A percentile compares a stretch with the other conserved stretches of the same genome.
phyloP scores from a whole-genome alignment of 2,888 invertebrate genomes.

The Acanthosepion pharaonis region DNA sequence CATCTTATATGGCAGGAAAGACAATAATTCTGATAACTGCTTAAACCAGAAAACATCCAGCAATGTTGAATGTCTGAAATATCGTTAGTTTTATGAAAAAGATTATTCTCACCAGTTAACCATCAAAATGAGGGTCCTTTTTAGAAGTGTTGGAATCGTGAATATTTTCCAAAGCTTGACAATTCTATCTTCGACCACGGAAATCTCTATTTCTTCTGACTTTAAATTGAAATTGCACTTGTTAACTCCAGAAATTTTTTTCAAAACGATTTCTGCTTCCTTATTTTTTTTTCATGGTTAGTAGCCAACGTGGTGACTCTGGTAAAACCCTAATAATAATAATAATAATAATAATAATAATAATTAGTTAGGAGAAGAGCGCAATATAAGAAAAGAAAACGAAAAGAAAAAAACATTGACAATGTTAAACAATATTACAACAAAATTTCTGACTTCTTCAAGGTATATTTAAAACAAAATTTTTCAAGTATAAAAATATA shows the following conservation, averaged over 20 bases:
- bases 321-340: not conserved
- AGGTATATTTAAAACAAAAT: too few relatives aligned
- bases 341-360: not conserved
- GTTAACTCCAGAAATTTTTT: not conserved
- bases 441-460: too few relatives aligned
- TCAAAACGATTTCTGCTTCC: not conserved
- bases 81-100: not conserved
- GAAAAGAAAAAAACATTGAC: too few relatives aligned
- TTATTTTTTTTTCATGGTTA: not conserved
- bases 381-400: too few relatives aligned
- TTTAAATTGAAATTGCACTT: not conserved
- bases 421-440: too few relatives aligned
- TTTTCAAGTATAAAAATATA: too few relatives aligned
- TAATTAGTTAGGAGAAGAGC: too few relatives aligned
- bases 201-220: too few relatives aligned
- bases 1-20: too few relatives aligned
- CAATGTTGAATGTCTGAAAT: not conserved
- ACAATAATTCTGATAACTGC: not conserved
- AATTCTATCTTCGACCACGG: too few relatives aligned
- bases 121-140: not conserved
- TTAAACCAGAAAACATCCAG: not conserved
- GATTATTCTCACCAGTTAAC: not conserved
- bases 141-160: not conserved
- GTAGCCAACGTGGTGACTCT: not conserved
- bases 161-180: too few relatives aligned